phyloP scores from a whole-genome alignment of 2,888 invertebrate species.

The Pyrrhia umbra region DNA sequence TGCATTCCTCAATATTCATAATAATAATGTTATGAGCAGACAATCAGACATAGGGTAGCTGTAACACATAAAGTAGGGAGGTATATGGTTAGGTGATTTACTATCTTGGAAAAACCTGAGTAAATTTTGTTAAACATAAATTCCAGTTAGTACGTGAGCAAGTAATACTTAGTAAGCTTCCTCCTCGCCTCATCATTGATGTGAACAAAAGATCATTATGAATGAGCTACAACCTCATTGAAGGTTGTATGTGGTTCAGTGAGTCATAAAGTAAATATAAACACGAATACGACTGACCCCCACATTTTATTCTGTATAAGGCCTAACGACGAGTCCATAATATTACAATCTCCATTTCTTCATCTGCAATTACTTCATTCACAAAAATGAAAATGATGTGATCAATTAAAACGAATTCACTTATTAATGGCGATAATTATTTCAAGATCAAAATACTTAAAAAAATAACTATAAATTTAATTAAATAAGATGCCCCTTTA shows the following conservation, averaged over 20 bases:
- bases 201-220: conserved; percentile 45
- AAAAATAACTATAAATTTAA: too few relatives aligned
- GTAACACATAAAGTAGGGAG: background rate
- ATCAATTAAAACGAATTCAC: background rate
- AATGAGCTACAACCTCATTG: conserved; percentile 49
- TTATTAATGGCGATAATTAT: background rate
- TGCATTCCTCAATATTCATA: conserved; percentile 8
- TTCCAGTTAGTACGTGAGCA: background rate
- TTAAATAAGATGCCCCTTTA: too few relatives aligned
- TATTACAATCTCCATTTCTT: background rate
- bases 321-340: conserved; percentile 8
- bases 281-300: conserved; percentile 32
- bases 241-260: conserved; percentile 47
- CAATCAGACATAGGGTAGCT: too few relatives aligned
- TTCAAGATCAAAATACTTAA: background rate
- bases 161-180: background rate
- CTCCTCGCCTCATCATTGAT: conserved; percentile 5
- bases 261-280: conserved; percentile 52
- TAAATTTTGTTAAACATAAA: background rate
- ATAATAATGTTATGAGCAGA: conserved; percentile 9
- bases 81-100: too few relatives aligned
- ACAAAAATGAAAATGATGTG: background rate
- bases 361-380: conserved; percentile 6
- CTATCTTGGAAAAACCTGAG: background rate
- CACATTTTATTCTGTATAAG: conserved; percentile 32